Conservation (phyloP, 2,888 invertebrate species). For the Agelastica alni region DNA sequence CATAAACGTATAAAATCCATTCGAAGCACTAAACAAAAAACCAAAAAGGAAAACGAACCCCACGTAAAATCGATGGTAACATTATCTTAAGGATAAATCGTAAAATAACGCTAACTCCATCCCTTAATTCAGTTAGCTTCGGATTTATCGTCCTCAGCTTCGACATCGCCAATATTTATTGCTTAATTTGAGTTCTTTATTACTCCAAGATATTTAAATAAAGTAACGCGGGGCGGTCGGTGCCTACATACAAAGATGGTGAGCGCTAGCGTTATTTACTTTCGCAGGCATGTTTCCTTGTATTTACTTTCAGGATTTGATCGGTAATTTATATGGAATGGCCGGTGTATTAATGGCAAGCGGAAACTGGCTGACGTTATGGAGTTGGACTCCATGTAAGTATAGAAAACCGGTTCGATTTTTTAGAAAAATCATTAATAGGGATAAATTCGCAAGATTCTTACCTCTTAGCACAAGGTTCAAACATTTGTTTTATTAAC, state of each 20-base stretch:
- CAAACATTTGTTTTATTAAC: too few relatives aligned
- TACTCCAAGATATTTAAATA: constrained; percentile 49
- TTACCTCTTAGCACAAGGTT: too few relatives aligned
- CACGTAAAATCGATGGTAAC: constrained; percentile 26
- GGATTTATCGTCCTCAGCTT: constrained; percentile 53
- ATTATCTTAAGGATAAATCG: constrained; percentile 26
- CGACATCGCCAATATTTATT: constrained; percentile 55
- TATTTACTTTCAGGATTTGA: too few relatives aligned
- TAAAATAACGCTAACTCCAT: constrained; percentile 28
- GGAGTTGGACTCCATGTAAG: too few relatives aligned
- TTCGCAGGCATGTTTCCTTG: background rate
- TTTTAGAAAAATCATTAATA: too few relatives aligned
- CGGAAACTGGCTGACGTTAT: too few relatives aligned
- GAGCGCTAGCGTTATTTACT: background rate
- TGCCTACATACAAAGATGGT: background rate
- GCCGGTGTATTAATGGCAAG: too few relatives aligned
- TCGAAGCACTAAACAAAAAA: too few relatives aligned
- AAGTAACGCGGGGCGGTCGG: constrained; percentile 35
- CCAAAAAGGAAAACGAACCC: background rate
- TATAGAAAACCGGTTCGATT: too few relatives aligned
- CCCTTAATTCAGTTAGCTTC: constrained; percentile 46
- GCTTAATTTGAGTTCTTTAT: constrained; percentile 54
- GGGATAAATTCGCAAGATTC: too few relatives aligned
- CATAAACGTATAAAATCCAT: too few relatives aligned
- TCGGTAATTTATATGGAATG: too few relatives aligned